These are phyloP conservation scores for Chrysogorgia sp. DNA, from an alignment of 92 coral and sea anemone genomes.

Conservation along the genomic window DNA sequence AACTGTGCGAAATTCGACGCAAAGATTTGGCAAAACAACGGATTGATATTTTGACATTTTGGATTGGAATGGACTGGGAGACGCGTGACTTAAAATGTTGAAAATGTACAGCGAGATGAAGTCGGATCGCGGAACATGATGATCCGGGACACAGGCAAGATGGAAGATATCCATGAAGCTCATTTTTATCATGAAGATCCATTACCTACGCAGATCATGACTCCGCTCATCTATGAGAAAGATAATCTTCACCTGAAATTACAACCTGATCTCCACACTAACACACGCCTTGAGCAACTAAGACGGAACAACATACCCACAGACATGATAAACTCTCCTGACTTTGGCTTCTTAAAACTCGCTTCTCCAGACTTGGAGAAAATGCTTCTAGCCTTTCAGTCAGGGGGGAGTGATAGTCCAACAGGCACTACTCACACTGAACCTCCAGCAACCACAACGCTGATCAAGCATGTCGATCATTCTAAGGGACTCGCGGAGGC, in stretches of 20 bases:
- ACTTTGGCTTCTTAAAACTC: constrained; percentile 93
- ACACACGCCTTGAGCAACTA: constrained; percentile 81
- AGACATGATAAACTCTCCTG: constrained; percentile 85
- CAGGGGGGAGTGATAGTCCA: constrained; percentile 78
- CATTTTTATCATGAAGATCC: constrained; percentile 97
- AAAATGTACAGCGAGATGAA: neutral
- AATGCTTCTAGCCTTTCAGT: constrained; percentile 97
- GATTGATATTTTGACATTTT: neutral
- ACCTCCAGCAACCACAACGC: constrained; percentile 31
- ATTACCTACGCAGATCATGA: constrained; percentile 78
- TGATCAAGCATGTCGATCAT: constrained; percentile 68
- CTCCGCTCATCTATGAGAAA: constrained; percentile 95
- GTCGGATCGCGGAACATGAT: neutral
- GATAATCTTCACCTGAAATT: constrained; percentile 77
- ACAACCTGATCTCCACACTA: constrained; percentile 75
- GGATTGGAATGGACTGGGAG: neutral
- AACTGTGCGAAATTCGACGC: constrained; percentile 17
- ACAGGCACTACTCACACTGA: constrained; percentile 59
- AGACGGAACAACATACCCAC: constrained; percentile 88
- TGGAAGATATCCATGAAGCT: constrained; percentile 94
- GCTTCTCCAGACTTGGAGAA: constrained; percentile 98
- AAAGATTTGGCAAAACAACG: constrained; percentile 5
- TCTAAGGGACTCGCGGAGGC: constrained; percentile 97
- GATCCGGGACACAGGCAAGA: constrained; percentile 59
- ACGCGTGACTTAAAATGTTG: neutral